Base-by-base conservation (phyloP, 2,113 vertebrate species). In the Zonotrichia leucophrys region DNA sequence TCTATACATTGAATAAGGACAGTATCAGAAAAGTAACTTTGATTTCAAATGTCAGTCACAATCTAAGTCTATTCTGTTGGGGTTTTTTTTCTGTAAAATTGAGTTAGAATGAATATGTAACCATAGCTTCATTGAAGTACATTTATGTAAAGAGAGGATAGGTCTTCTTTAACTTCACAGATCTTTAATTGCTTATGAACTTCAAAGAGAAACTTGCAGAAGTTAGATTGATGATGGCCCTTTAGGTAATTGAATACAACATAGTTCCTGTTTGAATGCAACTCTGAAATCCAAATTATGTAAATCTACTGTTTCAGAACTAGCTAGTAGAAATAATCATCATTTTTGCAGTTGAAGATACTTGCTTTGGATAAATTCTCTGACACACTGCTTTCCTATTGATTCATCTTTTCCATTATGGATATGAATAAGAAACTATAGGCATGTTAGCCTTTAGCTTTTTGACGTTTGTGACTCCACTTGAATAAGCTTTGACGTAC, bases 171-270 rank as follows among this genome's bases (percentile, higher is more conserved):
- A 62, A 90, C 70, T 88, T 93, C 35, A 30, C 33, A 7, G 83
- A 63, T 95, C 85, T 88, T 87, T 90, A 92, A 83, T 96, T 90
- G 88, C 72, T 67, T 94, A 35, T 80, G 79, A 86, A 77, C 50
- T 92, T 94, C 73, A 92, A 80, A 93, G 72, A 80, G 55, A 69
- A 93, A 82, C 66, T 92, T 90, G 31, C 20, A 66, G 52, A 70
- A 86, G 88, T 89, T 80, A 93, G 67, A 62, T 89, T 94, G 94
- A 90, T 82, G 94, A 89, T 93, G 75, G 47, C 33, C 78, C 35
- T 82, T 77, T 63, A 46, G 73, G 62, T 95, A 96, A 96, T 92
- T 96, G 92, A 96, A 92, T 96, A 80, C 62, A 93, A 31, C 64
- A 72, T 64, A 68, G 41, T 55, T 59, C 56, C 79, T 90, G 44